Base-by-base conservation (phyloP, 2,888 invertebrate genomes). In the Helicoverpa assulta region DNA sequence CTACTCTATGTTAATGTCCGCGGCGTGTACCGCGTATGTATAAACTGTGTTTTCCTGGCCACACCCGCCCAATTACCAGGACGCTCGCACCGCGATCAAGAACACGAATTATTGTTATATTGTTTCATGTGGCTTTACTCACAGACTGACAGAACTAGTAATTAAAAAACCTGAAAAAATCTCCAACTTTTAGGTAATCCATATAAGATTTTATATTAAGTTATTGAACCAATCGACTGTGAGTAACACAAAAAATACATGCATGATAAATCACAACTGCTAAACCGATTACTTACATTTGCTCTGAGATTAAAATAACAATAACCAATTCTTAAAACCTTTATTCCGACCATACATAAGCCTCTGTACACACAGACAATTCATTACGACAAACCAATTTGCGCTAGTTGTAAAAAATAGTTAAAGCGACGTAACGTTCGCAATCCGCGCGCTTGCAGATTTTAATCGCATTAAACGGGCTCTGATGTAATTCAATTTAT, bases 31-130 rank as follows among this genome's bases (percentile, higher is more conserved):
- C 76, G 82, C 83, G 70, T 78, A 73, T 81, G 79, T 70, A 85
- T 88, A 87, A 88, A 87, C 87, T 86, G 87, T 88, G 87, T 90
- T 89, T 90, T 86, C 89, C 88, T 88, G 88, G 88, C 89, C 92
- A 91, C 93, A 87, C 94, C 93, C 91, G 80, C 79, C 82, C 93
- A 92, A 94, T 94, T 93, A 94, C 90, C 90, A 92, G 92, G 91
- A 93, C 91, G 89, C 88, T 86, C 86, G 86, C 90, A 86, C 84
- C 89, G 88, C 87, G 86, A 88, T 88, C 88, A 92, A 90, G 90
- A 89, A 90, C 90, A 91, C 89, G 88, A 92, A 93, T 93, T 91
- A 92, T 90, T 87, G 86, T 88, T 86, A 75, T 40, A 40, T 12
- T 40, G 40, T 40, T 2, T 14, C 40, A 40, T 14, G 14, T 4